These are phyloP conservation scores for Limanda limanda DNA, from an alignment of 2,113 vertebrate species.

Conservation along the genomic window DNA sequence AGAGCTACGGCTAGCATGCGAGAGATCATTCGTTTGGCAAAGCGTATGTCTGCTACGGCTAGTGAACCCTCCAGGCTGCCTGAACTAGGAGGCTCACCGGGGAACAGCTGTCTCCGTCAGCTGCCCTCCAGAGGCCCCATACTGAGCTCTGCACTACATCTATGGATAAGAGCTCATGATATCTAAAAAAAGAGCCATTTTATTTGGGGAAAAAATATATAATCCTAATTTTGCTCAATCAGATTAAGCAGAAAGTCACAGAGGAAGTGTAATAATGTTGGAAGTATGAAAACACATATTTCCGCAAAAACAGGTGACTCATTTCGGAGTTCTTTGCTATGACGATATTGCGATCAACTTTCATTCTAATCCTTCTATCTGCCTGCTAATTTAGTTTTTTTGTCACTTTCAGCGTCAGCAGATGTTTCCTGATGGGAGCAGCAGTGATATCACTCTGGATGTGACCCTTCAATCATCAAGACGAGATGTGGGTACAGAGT, in stretches of 20 bases:
- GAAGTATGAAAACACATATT: background rate
- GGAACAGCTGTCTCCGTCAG: slow-evolving; percentile 77
- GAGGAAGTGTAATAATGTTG: background rate
- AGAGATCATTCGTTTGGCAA: slow-evolving; percentile 48
- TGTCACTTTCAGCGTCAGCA: slow-evolving; percentile 73
- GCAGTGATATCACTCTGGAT: slow-evolving; percentile 67
- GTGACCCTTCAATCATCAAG: slow-evolving; percentile 51
- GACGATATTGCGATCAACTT: background rate
- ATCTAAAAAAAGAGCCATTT: slow-evolving; percentile 6
- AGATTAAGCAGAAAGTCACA: background rate
- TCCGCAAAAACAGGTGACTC: background rate
- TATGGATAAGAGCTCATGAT: slow-evolving; percentile 25
- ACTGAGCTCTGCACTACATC: slow-evolving; percentile 48
- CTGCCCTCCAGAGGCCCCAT: slow-evolving; percentile 55
- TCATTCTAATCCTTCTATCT: background rate
- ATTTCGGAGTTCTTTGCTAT: background rate
- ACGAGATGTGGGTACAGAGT: slow-evolving; percentile 54
- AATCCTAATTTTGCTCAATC: background rate
- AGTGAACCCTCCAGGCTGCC: slow-evolving; percentile 4
- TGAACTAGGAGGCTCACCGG: slow-evolving; percentile 41
- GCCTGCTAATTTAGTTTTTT: background rate
- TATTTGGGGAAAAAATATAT: background rate
- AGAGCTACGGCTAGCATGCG: slow-evolving; percentile 16
- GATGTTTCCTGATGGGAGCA: slow-evolving; percentile 79
- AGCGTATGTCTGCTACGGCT: slow-evolving; percentile 21